Evolutionary conservation across 2,888 invertebrate species (phyloP), one percentile per base, ranked within the genome.

Genomic region (Caenorhabditis imperialis): DNA sequence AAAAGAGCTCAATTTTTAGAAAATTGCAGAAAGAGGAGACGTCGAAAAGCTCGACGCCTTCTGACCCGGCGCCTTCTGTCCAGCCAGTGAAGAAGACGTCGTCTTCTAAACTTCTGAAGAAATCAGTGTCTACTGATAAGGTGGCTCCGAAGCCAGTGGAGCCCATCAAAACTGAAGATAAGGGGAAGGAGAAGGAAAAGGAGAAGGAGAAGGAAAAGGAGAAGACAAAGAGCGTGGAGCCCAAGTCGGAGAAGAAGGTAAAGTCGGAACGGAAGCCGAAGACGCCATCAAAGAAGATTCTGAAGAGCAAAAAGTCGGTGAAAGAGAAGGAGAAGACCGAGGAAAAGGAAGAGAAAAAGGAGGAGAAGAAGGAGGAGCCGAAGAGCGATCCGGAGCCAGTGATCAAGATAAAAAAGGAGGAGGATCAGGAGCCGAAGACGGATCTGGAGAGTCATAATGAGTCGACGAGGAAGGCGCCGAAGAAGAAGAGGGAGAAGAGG

Each of bases 391-490:
- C 14, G n/a, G 48, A 60, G 51, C 12, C 25, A 8, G 53, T 53
- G 30, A 23, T 61, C 14, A 48, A 47, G 1, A 22, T 61, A 8
- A 61, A 47, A 16, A 50, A 38, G n/a, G 22, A 30, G 37, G 67
- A 67, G n/a, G 50, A 51, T 3, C 25, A 23, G 6, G 63, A 65
- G 10, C 67, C 67, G 51, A 67, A 67, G 18, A 67, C 67, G 3
- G 67, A 67, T 58, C 20, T 67, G 22, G 67, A 67, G 7, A 58
- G 57, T 6, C 51, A 58, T 51, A 18, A 38, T 5, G 55, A 65
- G 35, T 22, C n/a, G 20, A 33, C 42, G 22, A 20, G 44, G 10
- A 22, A 30, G 14, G 22, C 20, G 23, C 8, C 27, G 23, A 12
- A 30, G 25, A 20, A 54, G 16, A 42, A 42, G 42, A 1, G 10